Base-by-base conservation (phyloP, 1,140 invertebrate genomes). In the Eumaeus atala region DNA sequence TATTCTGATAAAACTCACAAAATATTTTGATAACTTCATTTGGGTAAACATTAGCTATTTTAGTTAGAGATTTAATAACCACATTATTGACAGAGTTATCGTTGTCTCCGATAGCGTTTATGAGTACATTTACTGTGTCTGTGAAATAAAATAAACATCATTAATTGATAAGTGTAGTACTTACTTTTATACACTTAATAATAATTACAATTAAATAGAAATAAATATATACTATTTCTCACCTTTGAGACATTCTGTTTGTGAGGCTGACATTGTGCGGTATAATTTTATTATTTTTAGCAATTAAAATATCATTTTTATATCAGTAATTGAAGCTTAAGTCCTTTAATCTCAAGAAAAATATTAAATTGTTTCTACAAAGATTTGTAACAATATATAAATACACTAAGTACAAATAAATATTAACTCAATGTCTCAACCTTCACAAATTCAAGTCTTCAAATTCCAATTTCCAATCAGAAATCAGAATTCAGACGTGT, bases 1-100 rank as follows among this genome's bases (percentile, higher is more conserved):
- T 78, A 48, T 80, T 81, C 36, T 67, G 72, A 52, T 84, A 78
- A 61, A 78, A 87, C 33, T 84, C 79, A 54, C 84, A 86, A 61
- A 83, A 87, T 65, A 81, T 81, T 55, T 73, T 72, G 11, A 87
- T 74, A n/a, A 88, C 82, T 67, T 82, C 77, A 64, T 87, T 87
- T 5, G 83, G 82, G 67, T 87, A 73, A 3, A 63, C 62, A 61
- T 73, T 79, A 9, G 85, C 78, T 71, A 88, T 84, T 69, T 88
- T 87, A 17, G 79, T 76, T 5, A 88, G 60, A 9, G 87, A 87
- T 65, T 88, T 88, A 52, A 87, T 86, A 51, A 88, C 72, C 42
- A 79, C 74, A 58, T 87, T 83, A 62, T 84, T 88, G 12, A 88
- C 87, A 10, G 74, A 66, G 51, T 87, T 84, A 48, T 87, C 82